phyloP scores from a whole-genome alignment of 2,797 vertebrate genomes.

The Tapirus indicus region DNA sequence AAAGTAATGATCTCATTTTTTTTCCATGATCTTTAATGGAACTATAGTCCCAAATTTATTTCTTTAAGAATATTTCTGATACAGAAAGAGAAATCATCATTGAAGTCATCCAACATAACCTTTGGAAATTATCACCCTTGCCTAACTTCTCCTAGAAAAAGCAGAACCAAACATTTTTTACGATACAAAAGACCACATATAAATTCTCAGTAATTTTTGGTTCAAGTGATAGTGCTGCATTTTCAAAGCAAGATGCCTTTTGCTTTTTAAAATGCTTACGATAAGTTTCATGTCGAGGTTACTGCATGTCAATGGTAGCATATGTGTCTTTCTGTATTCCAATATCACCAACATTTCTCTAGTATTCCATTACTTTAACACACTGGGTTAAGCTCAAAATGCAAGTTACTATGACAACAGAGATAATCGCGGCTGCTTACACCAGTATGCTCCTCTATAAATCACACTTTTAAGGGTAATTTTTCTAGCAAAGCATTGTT shows the following conservation, averaged over 20 bases:
- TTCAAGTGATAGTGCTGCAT: background rate
- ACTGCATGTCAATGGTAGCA: background rate
- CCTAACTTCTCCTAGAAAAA: background rate
- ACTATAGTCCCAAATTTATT: background rate
- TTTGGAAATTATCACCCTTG: background rate
- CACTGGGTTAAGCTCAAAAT: background rate
- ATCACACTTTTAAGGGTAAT: slow-evolving; percentile 68
- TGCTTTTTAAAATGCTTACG: slow-evolving; percentile 55
- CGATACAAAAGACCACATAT: background rate
- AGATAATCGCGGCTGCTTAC: slow-evolving; percentile 53
- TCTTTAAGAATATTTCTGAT: background rate
- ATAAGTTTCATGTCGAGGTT: background rate
- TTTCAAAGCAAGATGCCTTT: slow-evolving; percentile 53
- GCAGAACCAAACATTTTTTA: background rate
- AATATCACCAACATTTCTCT: slow-evolving; percentile 21
- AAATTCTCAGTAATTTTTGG: slow-evolving; percentile 50
- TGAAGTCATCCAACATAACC: background rate
- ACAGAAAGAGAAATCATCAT: background rate
- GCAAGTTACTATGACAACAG: slow-evolving; percentile 79
- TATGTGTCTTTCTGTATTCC: slow-evolving; percentile 19
- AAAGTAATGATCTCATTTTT: background rate
- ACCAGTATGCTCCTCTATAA: slow-evolving; percentile 49
- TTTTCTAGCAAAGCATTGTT: slow-evolving; percentile 74
- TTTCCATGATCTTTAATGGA: slow-evolving; percentile 18
- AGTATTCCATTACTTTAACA: slow-evolving; percentile 27